Percentiles rank a stretch among this genome's conserved stretches.
Evolutionary conservation across 2,113 vertebrate species (phyloP).

Genomic region (Brachyistius frenatus): DNA sequence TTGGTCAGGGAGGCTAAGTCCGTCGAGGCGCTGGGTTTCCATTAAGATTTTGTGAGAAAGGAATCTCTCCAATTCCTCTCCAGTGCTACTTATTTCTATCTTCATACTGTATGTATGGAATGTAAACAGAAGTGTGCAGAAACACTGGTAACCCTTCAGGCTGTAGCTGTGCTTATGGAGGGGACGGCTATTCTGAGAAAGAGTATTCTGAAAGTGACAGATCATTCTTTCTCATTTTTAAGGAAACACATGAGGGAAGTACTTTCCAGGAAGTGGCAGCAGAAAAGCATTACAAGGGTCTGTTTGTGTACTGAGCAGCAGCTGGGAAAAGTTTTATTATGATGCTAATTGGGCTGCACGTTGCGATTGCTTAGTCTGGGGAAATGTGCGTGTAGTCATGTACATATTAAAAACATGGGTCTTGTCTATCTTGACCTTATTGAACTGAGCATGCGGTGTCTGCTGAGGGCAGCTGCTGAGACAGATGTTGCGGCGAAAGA

Average conservation of each 20-base stretch:
- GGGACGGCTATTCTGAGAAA: slow-evolving; percentile 16
- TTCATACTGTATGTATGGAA: slow-evolving; percentile 16
- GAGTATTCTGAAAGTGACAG: background rate
- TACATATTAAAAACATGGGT: background rate
- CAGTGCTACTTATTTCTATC: slow-evolving; percentile 13
- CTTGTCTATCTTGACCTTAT: slow-evolving; percentile 29
- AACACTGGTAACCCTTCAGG: background rate
- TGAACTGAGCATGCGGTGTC: slow-evolving; percentile 29
- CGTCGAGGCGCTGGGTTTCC: background rate
- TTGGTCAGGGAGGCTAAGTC: slow-evolving; percentile 13
- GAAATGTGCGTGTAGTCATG: slow-evolving; percentile 5
- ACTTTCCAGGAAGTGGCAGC: slow-evolving; percentile 18
- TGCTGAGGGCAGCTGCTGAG: slow-evolving; percentile 22
- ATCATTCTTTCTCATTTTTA: slow-evolving; percentile 14
- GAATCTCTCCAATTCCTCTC: slow-evolving; percentile 1
- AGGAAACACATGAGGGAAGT: background rate
- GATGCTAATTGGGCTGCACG: background rate
- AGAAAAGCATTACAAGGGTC: background rate
- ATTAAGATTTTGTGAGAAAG: slow-evolving; percentile 1
- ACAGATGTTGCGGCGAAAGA: slow-evolving; percentile 23
- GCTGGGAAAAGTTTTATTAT: background rate
- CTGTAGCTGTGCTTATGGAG: slow-evolving; percentile 15
- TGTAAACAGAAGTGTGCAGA: slow-evolving; percentile 24
- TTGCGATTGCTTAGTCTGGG: background rate
- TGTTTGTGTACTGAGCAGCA: background rate